These are phyloP conservation scores for Onthophagus sagittarius DNA, from an alignment of 2,888 invertebrate species.

Conservation along the genomic window DNA sequence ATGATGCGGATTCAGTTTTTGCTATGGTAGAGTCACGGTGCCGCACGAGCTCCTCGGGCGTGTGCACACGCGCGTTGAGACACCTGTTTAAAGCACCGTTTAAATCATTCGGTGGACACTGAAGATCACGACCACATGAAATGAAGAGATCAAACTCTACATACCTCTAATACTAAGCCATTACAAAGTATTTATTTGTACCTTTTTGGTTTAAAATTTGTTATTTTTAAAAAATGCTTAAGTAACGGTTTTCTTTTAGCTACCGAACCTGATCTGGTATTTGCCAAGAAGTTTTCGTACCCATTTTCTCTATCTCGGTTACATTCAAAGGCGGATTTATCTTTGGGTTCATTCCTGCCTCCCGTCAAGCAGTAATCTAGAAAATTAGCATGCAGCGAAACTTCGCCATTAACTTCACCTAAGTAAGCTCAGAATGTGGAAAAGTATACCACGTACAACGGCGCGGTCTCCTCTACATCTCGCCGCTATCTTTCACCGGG, in stretches of 20 bases:
- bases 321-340: not conserved
- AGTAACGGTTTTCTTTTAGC: not conserved
- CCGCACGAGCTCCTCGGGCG: constrained; percentile 31
- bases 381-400: not conserved
- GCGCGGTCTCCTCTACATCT: not conserved
- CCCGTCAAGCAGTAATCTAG: not conserved
- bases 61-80: constrained; percentile 32
- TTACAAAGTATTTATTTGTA: too few species aligned
- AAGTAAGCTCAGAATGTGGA: not conserved
- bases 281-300: not conserved
- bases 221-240: too few species aligned
- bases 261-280: not conserved
- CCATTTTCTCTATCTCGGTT: not conserved
- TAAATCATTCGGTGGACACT: constrained; percentile 30
- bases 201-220: too few species aligned
- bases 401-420: not conserved
- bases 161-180: too few species aligned
- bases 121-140: constrained; percentile 24
- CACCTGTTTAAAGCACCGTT: constrained; percentile 27
- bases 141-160: not conserved
- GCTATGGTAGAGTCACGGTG: constrained; percentile 16
- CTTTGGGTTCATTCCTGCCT: not conserved
- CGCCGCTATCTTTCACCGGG: not conserved
- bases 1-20: constrained; percentile 19
- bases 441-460: not conserved